A percentile compares a stretch with the other conserved stretches of the same genome.
phyloP scores from a whole-genome alignment of 2,113 vertebrate genomes.

The Vidua chalybeata region DNA sequence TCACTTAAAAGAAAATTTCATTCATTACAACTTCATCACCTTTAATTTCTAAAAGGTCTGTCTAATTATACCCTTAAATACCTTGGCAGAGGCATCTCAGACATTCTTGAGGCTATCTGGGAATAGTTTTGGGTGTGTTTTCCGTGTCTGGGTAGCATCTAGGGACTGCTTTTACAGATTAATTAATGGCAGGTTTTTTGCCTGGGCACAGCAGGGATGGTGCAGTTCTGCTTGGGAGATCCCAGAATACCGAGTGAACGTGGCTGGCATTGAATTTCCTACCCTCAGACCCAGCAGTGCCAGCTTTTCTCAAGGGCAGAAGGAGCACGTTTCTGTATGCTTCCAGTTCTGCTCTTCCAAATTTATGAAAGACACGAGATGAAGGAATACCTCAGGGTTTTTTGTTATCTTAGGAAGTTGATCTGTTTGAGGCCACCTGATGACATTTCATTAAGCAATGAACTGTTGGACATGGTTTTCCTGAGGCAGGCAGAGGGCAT shows the following conservation, averaged over 20 bases:
- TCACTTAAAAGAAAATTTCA: neutral
- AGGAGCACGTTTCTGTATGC: fast-evolving
- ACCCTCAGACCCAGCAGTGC: neutral
- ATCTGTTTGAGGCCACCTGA: neutral
- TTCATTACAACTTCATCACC: neutral
- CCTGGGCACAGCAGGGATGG: neutral
- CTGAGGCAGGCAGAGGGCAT: neutral
- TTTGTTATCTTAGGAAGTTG: neutral
- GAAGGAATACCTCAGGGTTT: neutral
- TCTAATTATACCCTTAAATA: neutral
- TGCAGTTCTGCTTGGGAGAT: neutral
- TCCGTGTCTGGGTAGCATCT: neutral
- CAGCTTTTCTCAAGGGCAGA: neutral
- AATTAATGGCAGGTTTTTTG: neutral
- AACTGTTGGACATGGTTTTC: neutral
- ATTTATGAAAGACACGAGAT: fast-evolving
- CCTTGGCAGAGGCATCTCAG: neutral
- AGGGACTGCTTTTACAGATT: neutral
- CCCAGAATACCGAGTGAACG: neutral
- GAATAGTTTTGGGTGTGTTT: neutral
- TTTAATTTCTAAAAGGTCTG: conserved; percentile 7
- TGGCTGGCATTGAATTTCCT: neutral
- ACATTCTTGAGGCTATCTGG: neutral
- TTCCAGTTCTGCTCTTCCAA: neutral
- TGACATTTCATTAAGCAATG: neutral